Conservation (phyloP, 2,797 vertebrate species). For the Agapornis canus region DNA sequence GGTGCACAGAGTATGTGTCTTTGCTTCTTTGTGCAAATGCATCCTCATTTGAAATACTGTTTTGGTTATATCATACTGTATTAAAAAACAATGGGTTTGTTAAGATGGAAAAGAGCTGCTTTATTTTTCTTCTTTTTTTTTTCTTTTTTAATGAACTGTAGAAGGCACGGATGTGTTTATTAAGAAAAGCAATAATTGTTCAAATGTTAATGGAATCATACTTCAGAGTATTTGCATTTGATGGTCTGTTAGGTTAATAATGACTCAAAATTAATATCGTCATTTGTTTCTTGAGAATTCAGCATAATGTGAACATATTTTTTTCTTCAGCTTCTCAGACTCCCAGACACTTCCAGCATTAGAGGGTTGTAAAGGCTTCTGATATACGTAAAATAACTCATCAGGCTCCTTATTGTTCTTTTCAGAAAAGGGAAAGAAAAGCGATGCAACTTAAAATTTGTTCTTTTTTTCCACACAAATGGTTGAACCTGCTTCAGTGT, state of each 20-base stretch:
- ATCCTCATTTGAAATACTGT: background rate
- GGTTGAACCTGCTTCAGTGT: background rate
- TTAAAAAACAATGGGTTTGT: background rate
- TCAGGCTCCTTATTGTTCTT: background rate
- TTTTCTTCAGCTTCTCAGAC: background rate
- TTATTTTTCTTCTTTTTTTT: background rate
- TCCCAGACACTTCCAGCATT: background rate
- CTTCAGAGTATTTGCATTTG: background rate
- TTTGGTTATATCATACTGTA: background rate
- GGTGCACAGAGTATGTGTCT: fast-evolving
- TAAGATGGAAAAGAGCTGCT: background rate
- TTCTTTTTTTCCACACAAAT: background rate
- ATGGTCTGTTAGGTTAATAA: slow-evolving; percentile 31
- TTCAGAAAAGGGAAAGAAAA: background rate
- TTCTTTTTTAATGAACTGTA: background rate
- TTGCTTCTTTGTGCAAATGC: background rate
- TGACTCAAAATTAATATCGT: background rate
- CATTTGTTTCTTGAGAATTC: background rate
- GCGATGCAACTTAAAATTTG: background rate
- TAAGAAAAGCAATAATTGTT: slow-evolving; percentile 22
- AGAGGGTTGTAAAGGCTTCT: background rate
- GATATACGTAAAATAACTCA: background rate
- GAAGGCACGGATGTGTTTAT: background rate
- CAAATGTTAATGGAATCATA: background rate
- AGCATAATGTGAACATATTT: background rate